Evolutionary conservation across 1,140 invertebrate genomes (phyloP).

Genomic region (Belonocnema kinseyi): DNA sequence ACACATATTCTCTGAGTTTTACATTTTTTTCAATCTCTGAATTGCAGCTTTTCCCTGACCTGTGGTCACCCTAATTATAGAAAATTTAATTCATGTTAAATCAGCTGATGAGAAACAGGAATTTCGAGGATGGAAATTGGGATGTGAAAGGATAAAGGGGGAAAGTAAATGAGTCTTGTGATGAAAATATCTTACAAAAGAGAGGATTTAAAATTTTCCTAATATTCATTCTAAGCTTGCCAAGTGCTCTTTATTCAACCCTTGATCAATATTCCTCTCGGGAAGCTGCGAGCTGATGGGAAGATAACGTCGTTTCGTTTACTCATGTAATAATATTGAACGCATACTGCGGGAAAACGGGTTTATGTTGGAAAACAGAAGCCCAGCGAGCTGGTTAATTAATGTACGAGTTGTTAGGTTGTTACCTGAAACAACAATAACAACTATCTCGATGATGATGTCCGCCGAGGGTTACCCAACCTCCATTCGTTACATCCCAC

Average conservation of each 20-base stretch:
- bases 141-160: too few species aligned
- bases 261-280: constrained; percentile 61
- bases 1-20: too few species aligned
- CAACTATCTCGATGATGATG: constrained; percentile 37
- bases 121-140: too few species aligned
- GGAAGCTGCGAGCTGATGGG: constrained; percentile 46
- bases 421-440: constrained; percentile 55
- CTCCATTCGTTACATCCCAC: constrained; percentile 17
- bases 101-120: too few species aligned
- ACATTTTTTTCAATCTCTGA: too few species aligned
- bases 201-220: neutral
- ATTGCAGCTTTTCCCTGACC: too few species aligned
- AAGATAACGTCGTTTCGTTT: constrained; percentile 66
- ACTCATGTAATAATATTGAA: constrained; percentile 66
- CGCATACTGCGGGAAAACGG: constrained; percentile 53
- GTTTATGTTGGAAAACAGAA: constrained; percentile 59
- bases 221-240: constrained; percentile 1
- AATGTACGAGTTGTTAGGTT: constrained; percentile 66
- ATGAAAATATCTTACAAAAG: too few species aligned
- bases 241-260: neutral
- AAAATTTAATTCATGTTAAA: too few species aligned
- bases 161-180: too few species aligned
- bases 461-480: constrained; percentile 13
- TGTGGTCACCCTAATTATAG: too few species aligned
- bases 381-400: constrained; percentile 60